A percentile compares a stretch with the other conserved stretches of the same genome.
Conservation (phyloP, 2,113 vertebrate genomes). For the Gobius niger region DNA sequence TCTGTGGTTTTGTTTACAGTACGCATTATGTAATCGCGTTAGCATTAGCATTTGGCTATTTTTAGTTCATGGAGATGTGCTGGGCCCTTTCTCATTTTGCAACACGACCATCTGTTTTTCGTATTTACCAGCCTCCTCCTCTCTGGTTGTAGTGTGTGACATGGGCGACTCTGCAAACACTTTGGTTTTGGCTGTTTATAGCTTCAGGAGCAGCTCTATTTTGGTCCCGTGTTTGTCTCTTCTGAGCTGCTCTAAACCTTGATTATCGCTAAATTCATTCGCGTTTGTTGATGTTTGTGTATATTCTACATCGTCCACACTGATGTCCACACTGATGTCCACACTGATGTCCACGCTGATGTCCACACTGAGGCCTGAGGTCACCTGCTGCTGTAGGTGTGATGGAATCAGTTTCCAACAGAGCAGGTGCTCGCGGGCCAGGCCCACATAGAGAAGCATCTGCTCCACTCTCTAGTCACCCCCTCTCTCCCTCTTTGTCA, state of each 20-base stretch:
- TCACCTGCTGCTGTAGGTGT: neutral
- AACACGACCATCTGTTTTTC: neutral
- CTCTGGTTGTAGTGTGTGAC: too few species aligned
- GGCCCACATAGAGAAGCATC: neutral
- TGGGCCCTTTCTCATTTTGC: neutral
- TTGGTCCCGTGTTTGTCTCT: neutral
- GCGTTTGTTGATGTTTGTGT: too few species aligned
- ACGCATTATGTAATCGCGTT: neutral
- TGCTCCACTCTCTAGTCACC: neutral
- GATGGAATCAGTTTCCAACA: neutral
- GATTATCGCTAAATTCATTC: neutral
- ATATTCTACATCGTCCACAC: too few species aligned
- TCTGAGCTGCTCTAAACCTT: neutral
- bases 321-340: too few species aligned
- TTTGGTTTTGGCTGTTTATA: neutral
- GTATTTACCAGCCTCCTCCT: neutral
- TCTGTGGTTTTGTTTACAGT: neutral
- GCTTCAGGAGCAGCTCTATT: neutral
- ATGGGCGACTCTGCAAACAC: neutral
- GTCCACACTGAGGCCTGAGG: neutral
- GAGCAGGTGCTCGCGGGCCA: neutral
- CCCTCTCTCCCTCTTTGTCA: too few species aligned
- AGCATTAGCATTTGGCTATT: neutral
- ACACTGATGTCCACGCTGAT: too few species aligned
- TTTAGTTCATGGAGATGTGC: neutral